Evolutionary conservation across 1,140 invertebrate genomes (phyloP).

Genomic region (Drosophila arizonae): DNA sequence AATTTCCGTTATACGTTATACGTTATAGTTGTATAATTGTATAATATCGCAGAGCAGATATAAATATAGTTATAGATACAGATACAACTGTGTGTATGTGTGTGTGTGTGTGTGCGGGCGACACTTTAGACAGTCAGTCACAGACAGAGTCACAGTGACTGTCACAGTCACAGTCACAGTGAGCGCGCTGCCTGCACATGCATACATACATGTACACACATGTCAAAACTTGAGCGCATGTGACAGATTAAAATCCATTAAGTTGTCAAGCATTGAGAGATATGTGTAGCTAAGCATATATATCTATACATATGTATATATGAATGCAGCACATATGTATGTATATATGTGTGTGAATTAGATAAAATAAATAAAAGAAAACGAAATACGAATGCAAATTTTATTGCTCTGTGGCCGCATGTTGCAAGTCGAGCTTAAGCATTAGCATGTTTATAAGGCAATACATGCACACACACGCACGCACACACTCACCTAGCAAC

Average conservation of each 20-base stretch:
- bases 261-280: constrained; percentile 62
- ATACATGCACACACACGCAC: constrained; percentile 29
- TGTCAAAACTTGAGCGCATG: constrained; percentile 77
- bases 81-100: constrained; percentile 11
- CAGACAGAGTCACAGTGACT: constrained; percentile 12
- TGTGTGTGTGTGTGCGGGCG: constrained; percentile 15
- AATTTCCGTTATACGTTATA: constrained; percentile 61
- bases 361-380: constrained; percentile 57
- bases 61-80: constrained; percentile 41
- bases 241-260: constrained; percentile 82
- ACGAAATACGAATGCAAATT: constrained; percentile 17
- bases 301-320: neutral
- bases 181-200: constrained; percentile 25
- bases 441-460: constrained; percentile 22
- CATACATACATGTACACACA: constrained; percentile 22
- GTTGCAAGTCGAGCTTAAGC: constrained; percentile 38
- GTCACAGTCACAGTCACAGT: constrained; percentile 41
- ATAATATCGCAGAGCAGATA: constrained; percentile 63
- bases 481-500: constrained; percentile 3
- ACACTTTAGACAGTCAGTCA: constrained; percentile 54
- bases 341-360: constrained; percentile 38
- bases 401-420: constrained; percentile 6
- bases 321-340: neutral
- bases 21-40: constrained; percentile 62
- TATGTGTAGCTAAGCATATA: constrained; percentile 19